Evolutionary conservation across 1,140 invertebrate species (phyloP).

Genomic region (Drosophila leontia): DNA sequence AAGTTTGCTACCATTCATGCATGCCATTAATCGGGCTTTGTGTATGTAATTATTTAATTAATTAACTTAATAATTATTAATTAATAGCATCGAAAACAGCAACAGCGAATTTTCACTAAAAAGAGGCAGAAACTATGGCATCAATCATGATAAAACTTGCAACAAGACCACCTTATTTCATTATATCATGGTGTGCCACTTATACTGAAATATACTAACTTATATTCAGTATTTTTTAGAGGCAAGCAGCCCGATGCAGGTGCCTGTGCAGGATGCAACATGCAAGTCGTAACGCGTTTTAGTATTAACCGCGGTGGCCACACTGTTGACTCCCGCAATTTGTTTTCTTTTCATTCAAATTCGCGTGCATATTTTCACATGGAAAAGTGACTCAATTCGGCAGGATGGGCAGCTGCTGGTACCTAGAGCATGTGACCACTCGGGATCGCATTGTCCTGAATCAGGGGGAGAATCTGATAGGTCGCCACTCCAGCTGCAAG

Average conservation of each 20-base stretch:
- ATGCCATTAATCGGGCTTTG: background rate
- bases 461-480: conserved; percentile 41
- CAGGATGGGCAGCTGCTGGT: conserved; percentile 44
- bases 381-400: background rate
- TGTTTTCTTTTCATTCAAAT: conserved; percentile 13
- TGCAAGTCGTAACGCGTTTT: background rate
- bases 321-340: background rate
- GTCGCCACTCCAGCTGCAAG: conserved; percentile 57
- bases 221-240: too few relatives aligned
- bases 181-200: background rate
- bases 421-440: conserved; percentile 47
- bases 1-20: background rate
- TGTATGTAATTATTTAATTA: too few relatives aligned
- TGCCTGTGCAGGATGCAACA: background rate
- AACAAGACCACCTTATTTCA: background rate
- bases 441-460: conserved; percentile 28
- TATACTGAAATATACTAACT: background rate
- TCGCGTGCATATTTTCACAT: background rate
- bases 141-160: too few relatives aligned
- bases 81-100: too few relatives aligned
- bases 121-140: too few relatives aligned
- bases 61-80: too few relatives aligned
- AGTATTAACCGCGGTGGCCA: background rate
- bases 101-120: too few relatives aligned
- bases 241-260: background rate